Base-by-base conservation (phyloP, 1,140 invertebrate genomes). In the Drosophila ananassae region DNA sequence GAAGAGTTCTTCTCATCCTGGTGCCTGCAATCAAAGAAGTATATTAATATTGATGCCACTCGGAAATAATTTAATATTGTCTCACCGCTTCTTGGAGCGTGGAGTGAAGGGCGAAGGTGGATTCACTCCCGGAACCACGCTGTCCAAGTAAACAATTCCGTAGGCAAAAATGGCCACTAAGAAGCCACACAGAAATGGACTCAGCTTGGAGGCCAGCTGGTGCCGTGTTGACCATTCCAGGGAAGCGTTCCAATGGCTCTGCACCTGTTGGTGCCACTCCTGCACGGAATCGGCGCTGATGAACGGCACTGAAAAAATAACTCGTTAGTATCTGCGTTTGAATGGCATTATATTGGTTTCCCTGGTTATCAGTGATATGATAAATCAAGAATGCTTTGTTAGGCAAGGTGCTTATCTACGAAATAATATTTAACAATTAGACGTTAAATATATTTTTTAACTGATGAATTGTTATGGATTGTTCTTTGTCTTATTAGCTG, bases 121-220 rank as follows among this genome's bases (percentile, higher is more conserved):
- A 75, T 89, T 85, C 2, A 93, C 76, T 13, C 93, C 93, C 0
- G 93, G 93, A 24, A 92, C 81, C 53, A 89, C 87, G 21, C 93
- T 93, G 74, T 93, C 93, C 54, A 93, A 87, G 82, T 93, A 93
- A 10, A 93, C 92, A 48, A 93, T 90, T 24, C 91, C 73, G 77
- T 91, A 93, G 4, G 90, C 92, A 61, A 93, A 93, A 41, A 85
- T 37, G 7, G 79, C 60, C 37, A 91, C 71, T 0, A 75, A 12
- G 2, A 91, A 50, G 3, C 90, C 90, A 73, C 85, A 91, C 47
- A 91, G 24, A 39, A 91, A 22, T 28, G 90, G 82, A n/a, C 59
- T 62, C 53, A 91, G 22, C 56, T 60, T 73, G 67, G 66, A 64
- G 46, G 41, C 17, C 58, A 87, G 44, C 53, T 90, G 77, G 51